phyloP scores from a whole-genome alignment of 2,113 vertebrate genomes.

The Hyaena hyaena region DNA sequence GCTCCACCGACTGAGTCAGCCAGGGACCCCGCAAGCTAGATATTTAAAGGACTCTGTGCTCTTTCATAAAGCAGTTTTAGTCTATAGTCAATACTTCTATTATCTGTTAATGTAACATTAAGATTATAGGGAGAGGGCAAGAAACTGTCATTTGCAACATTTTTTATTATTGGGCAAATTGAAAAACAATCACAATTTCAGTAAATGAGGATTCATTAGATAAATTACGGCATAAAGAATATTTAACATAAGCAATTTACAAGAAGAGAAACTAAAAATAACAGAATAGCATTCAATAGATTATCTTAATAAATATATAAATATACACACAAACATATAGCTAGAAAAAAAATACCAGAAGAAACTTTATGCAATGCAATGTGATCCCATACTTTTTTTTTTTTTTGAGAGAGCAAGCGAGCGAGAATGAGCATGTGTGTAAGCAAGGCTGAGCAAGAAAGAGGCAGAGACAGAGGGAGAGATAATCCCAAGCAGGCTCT shows the following conservation, averaged over 20 bases:
- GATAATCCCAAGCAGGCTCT: too few species aligned
- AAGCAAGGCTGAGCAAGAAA: too few species aligned
- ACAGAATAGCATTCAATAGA: not conserved
- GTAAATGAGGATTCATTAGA: not conserved
- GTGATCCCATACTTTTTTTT: not conserved
- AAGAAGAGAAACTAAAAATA: not conserved
- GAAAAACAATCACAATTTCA: constrained; percentile 9
- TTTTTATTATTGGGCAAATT: constrained; percentile 37
- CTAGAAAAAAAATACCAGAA: not conserved
- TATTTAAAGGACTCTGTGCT: constrained; percentile 1
- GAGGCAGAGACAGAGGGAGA: too few species aligned
- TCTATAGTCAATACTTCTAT: not conserved
- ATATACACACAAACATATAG: not conserved
- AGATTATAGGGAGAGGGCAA: not conserved
- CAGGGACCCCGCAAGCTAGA: not conserved
- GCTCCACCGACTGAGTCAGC: not conserved
- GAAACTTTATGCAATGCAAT: constrained; percentile 30
- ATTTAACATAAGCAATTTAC: constrained; percentile 13
- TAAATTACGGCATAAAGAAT: not conserved
- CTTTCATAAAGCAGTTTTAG: constrained; percentile 23
- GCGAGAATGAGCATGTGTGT: too few species aligned
- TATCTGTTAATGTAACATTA: constrained; percentile 25
- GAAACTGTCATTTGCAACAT: not conserved
- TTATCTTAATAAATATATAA: constrained; percentile 21
- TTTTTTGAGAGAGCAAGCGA: too few species aligned